Evolutionary conservation across 2,797 vertebrate species (phyloP), one percentile per base, ranked within the genome.

Genomic region (Brachyalestes nurse): DNA sequence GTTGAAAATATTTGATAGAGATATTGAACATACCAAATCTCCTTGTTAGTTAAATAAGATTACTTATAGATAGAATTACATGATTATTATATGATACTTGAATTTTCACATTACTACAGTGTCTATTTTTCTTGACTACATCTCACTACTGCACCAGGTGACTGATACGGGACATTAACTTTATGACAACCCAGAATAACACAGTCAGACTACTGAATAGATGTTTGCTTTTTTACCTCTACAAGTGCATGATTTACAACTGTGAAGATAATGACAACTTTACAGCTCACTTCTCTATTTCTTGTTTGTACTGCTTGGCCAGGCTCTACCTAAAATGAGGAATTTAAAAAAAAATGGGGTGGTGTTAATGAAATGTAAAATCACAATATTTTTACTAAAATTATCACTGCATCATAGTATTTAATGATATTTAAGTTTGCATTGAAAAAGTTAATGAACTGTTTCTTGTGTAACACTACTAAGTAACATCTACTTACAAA

Each of bases 171-270:
- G 13, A 62, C 4, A 34, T 61, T 21, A 25, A 62, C 12, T 61
- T 62, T 28, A 28, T 16, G 6, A 14, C 23, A 61, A 6, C 25
- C 64, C 28, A 64, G 47, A 28, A 72, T 55, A 55, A 65, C 60
- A 71, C 28, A 74, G 19, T 9, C 69, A 34, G 40, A 38, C 23
- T 34, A 42, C 1, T 14, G 42, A 67, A 45, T 60, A 17, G 55
- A 73, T 76, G 19, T 34, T 23, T 42, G 40, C 34, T 9, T 14
- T 61, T 16, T 23, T 13, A 61, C 21, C n/a, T 34, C 42, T 5
- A 83, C 45, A 53, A 69, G 51, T 34, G 53, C 64, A 21, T 12
- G 34, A 61, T 78, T 78, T 55, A 70, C 45, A 16, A 10, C 64
- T 3, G 38, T 19, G 38, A 19, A 17, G 6, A 66, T 9, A 66